Evolutionary conservation across 2,888 invertebrate species (phyloP), one percentile per base, ranked within the genome.

Genomic region (Nomada fabriciana): DNA sequence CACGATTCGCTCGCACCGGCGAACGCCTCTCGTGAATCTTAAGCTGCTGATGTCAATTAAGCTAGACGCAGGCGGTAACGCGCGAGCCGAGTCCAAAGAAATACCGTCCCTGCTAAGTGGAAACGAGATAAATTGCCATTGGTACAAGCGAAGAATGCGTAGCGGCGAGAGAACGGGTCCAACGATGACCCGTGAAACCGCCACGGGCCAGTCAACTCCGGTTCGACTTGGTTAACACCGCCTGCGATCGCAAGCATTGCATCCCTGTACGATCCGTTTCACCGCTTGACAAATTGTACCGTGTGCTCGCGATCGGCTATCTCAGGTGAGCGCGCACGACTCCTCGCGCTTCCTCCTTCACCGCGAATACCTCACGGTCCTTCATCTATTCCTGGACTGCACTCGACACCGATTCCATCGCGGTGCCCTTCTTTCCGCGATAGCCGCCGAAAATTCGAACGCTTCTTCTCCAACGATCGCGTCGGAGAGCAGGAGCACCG

Each of bases 211-310:
- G 60, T 61, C 47, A 10, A 29, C n/a, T 29, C 15, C 11, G 23
- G 59, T 55, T 15, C 64, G 50, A 59, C 20, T 60, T 74, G 84
- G 82, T 79, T 85, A 79, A 85, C 72, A 63, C 43, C 25, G 55
- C 15, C 47, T 29, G 47, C 65, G 50, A 50, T 59, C 57, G 43
- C 10, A 29, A 10, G 23, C 36, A 65, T 82, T 75, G 68, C 43
- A 23, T 3, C 23, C 36, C n/a, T 42, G 9, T n/a, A 20, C 47
- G 55, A 60, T 50, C 29, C 65, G 65, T 76, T 76, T 23, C 20
- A 13, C 18, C 43, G 64, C 55, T 53, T 82, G 83, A 83, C 83
- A 79, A 83, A 83, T 83, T 76, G 72, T 55, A 10, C 55, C 11
- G 52, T 10, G 18, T n/a, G 63, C 69, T 25, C n/a, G 63, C 36